Base-by-base conservation (phyloP, 2,113 vertebrate genomes). In the Corvus hawaiiensis region DNA sequence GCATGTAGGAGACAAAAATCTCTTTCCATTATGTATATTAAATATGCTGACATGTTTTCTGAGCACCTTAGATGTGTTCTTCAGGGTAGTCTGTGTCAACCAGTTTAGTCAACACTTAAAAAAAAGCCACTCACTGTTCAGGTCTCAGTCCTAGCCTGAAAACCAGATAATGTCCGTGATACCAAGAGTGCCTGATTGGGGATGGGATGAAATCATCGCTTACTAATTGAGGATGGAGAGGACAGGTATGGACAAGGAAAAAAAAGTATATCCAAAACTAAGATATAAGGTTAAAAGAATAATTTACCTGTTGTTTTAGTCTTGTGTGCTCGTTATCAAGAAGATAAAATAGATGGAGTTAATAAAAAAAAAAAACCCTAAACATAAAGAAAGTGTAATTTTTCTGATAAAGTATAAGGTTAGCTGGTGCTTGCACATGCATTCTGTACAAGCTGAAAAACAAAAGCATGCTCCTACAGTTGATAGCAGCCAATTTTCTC, bases 1-100 rank as follows among this genome's bases (percentile, higher is more conserved):
- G 64, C 46, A 48, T 91, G 89, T 81, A 89, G 51, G 54, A 93
- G 87, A 85, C 69, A 87, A 96, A 95, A 95, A 61, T 76, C 46
- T 88, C 76, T 74, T 82, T 89, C 83, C 73, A 78, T 92, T 94
- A 87, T 78, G 56, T 64, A 37, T 82, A 73, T 82, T 90, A 81
- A 91, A 92, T 26, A 74, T 61, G 27, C 61, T 39, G 48, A n/a
- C 35, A 37, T 59, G 67, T 78, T 89, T 92, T 86, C 68, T 51
- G 63, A 90, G 78, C 54, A 44, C 22, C 54, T 83, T 80, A 68
- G 56, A 64, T 1, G 4, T 26, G 2, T 71, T 90, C 44, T 48
- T 71, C 49, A 62, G 77, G 82, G 37, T 88, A 88, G 56, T 16
- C 58, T 64, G 54, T 92, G 71, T 82, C 87, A 94, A 76, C n/a